Percentiles rank a stretch among this genome's conserved stretches.
Evolutionary conservation across 2,113 vertebrate genomes (phyloP).

Genomic region (Ornithorhynchus anatinus): DNA sequence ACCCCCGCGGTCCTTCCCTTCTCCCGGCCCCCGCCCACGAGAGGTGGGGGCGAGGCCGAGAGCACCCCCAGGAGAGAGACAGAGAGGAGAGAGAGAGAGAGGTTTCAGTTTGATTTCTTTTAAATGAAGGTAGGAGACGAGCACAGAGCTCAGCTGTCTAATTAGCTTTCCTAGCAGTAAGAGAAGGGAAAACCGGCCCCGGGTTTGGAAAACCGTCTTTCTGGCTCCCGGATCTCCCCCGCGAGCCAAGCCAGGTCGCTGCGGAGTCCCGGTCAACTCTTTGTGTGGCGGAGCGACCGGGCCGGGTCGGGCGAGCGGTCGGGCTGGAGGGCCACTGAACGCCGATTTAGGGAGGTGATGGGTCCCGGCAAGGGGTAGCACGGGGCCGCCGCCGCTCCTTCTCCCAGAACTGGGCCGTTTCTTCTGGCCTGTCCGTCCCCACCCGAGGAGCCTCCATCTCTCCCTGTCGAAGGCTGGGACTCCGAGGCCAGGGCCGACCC

Average conservation of each 20-base stretch:
- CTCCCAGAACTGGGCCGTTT: conserved; percentile 6
- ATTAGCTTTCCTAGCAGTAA: background rate
- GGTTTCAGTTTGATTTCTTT: background rate
- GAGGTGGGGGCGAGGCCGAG: background rate
- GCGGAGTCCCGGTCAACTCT: background rate
- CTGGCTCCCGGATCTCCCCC: background rate
- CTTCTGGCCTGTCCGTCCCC: background rate
- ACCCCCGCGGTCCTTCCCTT: conserved; percentile 40
- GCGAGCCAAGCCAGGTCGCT: background rate
- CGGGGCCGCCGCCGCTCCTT: background rate
- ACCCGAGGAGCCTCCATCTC: background rate
- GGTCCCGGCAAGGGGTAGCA: background rate
- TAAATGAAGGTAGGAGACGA: background rate
- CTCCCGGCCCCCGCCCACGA: background rate
- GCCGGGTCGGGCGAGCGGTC: background rate
- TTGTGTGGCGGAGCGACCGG: background rate
- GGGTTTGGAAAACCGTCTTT: conserved; percentile 11
- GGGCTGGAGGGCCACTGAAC: background rate
- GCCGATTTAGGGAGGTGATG: background rate
- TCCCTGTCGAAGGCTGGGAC: background rate
- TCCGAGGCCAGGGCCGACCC: background rate
- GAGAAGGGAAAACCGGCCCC: background rate
- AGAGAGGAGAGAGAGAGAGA: fast-evolving
- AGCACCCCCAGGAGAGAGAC: background rate
- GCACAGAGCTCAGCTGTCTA: background rate